A percentile compares a stretch with the other conserved stretches of the same genome.
Evolutionary conservation across 1,140 invertebrate species (phyloP).

Genomic region (Pseudobourletiella spinata): DNA sequence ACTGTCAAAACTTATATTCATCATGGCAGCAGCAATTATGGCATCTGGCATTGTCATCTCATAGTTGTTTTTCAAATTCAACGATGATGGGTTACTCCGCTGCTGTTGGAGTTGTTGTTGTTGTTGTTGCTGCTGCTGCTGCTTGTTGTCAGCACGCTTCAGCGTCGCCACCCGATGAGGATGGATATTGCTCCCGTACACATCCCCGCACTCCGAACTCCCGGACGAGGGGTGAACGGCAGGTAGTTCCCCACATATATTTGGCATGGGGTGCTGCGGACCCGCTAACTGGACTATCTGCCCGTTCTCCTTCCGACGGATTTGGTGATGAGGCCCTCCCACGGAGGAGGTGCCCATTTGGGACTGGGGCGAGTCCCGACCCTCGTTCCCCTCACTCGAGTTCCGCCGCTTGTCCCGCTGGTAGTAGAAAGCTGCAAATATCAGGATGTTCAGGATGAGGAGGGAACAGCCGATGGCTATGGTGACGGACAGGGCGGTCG

Average conservation of each 20-base stretch:
- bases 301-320: slow-evolving; percentile 29
- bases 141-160: slow-evolving; percentile 3
- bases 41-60: slow-evolving; percentile 36
- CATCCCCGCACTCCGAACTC: slow-evolving; percentile 27
- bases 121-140: slow-evolving; percentile 10
- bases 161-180: slow-evolving; percentile 2
- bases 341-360: neutral
- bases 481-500: slow-evolving; percentile 78
- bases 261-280: slow-evolving; percentile 30
- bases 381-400: neutral
- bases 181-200: slow-evolving; percentile 6
- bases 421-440: slow-evolving; percentile 89
- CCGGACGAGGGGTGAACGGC: slow-evolving; percentile 17
- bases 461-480: slow-evolving; percentile 89
- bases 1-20: slow-evolving; percentile 30
- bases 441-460: slow-evolving; percentile 79
- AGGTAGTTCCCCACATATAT: slow-evolving; percentile 35
- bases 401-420: slow-evolving; percentile 68
- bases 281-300: slow-evolving; percentile 27
- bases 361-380: neutral
- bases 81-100: slow-evolving; percentile 6
- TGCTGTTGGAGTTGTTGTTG: slow-evolving; percentile 8
- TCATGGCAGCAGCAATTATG: slow-evolving; percentile 34
- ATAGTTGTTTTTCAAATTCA: slow-evolving; percentile 13
- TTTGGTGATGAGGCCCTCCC: neutral